Evolutionary conservation across 2,888 invertebrate species (phyloP), one percentile per base, ranked within the genome.

Genomic region (Osedax frankpressi): DNA sequence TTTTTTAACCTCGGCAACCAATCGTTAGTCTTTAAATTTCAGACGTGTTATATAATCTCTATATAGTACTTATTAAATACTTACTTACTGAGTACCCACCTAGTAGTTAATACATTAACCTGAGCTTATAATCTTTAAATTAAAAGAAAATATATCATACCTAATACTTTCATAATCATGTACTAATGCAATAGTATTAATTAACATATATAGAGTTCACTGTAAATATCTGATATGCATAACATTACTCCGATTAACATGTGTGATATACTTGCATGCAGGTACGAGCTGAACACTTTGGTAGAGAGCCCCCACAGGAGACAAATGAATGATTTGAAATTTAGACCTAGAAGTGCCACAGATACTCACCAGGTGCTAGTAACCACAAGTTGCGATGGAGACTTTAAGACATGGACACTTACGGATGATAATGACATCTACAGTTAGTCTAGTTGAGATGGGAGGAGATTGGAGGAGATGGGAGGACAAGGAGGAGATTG

Each of bases 271-370:
- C 24, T 75, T 77, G 75, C 71, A 79, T 78, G 67, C 80, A 91
- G 90, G 67, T 91, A 88, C 80, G 80, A 81, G 29, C 83, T 92
- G 25, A 91, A 90, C 80, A 91, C 91, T 0, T 88, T 87, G 19
- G 87, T 91, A n/a, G 89, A 90, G 79, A 84, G 88, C 78, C 90
- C 91, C 0, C 91, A 91, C 80, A 87, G 89, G 72, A 84, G 86
- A 28, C 86, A 87, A 14, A 85, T 91, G 6, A 87, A 86, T 74
- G 14, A 62, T 70, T n/a, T 77, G 30, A 60, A 29, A 28, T 69
- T 74, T 70, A n/a, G 76, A 71, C 26, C 74, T 63, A 72, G 67
- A 6, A 69, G 76, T 44, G 77, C 77, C 27, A 19, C 28, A 0
- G 69, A 69, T 11, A 29, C 69, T 25, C 81, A 87, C 44, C 78